Evolutionary conservation across 1,140 invertebrate species (phyloP), one percentile per base, ranked within the genome.

Genomic region (Drosophila arizonae): DNA sequence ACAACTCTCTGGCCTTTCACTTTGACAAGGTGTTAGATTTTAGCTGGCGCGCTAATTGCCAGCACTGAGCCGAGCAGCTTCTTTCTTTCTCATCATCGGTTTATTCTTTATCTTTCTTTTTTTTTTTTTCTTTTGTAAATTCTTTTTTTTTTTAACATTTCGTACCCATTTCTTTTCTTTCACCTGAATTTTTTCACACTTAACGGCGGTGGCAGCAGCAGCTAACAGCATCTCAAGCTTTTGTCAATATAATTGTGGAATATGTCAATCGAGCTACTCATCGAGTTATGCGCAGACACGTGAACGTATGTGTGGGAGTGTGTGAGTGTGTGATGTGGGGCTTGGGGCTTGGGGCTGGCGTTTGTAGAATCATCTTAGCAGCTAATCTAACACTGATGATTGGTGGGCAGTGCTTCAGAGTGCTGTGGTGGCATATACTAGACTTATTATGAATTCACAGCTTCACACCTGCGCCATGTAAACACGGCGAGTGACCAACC

Each of bases 1-100:
- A 68, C 64, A 17, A 30, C 21, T 50, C 46, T 28, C 30, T 15
- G 24, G 50, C 77, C 82, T 86, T 86, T 86, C 81, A 86, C 81
- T 86, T 78, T 69, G 76, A 87, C 76, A 79, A 86, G 82, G 79
- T 86, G 81, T 64, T 82, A 86, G 82, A 87, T 86, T 86, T 81
- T 71, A 43, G 68, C 72, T 54, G 8, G 36, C n/a, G 26, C 45
- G 81, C 82, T 86, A 86, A 86, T 86, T 86, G 81, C 67, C 62
- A 63, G 72, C 62, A n/a, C 61, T 71, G 68, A 56, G 46, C 61
- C 61, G 68, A 45, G 17, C 54, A 71, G 54, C 61, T 54, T 58
- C 39, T 45, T 28, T 58, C 56, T 5, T 28, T 58, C 24, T 9
- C 11, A n/a, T 28, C 5, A 28, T 11, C 8, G 13, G 8, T 48